phyloP scores from a whole-genome alignment of 1,140 invertebrate species.

The Orussus abietinus region DNA sequence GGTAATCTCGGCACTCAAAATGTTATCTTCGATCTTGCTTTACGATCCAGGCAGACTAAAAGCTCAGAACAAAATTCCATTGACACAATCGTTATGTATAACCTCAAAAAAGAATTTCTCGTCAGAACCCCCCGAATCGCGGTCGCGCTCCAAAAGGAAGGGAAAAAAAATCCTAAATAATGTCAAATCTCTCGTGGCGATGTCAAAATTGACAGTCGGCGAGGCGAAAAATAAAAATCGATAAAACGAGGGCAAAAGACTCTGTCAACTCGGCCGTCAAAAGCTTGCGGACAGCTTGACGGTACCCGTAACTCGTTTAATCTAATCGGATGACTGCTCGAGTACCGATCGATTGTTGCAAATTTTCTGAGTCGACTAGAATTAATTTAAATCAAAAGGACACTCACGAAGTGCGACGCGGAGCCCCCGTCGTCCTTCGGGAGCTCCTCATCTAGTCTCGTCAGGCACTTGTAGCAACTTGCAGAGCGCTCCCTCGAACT shows the following conservation, averaged over 20 bases:
- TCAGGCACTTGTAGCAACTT: no score
- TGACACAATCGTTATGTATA: no score
- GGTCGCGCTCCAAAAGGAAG: no score
- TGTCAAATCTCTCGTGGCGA: conserved; percentile 13
- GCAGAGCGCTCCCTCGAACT: no score
- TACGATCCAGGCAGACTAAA: conserved; percentile 6
- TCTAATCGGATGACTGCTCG: conserved; percentile 14
- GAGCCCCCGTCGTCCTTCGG: no score
- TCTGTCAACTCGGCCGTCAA: neutral
- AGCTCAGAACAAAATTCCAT: neutral
- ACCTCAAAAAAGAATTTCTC: no score
- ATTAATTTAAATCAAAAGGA: no score
- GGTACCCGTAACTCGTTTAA: conserved; percentile 10
- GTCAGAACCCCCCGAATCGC: no score
- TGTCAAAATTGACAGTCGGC: conserved; percentile 11
- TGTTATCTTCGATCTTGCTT: neutral
- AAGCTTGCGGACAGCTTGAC: neutral
- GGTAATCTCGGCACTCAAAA: neutral
- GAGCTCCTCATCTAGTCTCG: no score
- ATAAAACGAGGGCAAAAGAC: conserved; percentile 3
- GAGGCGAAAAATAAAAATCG: conserved; percentile 3
- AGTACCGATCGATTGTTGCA: conserved; percentile 9
- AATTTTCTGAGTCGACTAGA: neutral
- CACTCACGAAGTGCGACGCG: no score
- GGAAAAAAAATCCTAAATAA: neutral